Conservation (phyloP, 2,113 vertebrate genomes). For the Pseudonaja textilis region DNA sequence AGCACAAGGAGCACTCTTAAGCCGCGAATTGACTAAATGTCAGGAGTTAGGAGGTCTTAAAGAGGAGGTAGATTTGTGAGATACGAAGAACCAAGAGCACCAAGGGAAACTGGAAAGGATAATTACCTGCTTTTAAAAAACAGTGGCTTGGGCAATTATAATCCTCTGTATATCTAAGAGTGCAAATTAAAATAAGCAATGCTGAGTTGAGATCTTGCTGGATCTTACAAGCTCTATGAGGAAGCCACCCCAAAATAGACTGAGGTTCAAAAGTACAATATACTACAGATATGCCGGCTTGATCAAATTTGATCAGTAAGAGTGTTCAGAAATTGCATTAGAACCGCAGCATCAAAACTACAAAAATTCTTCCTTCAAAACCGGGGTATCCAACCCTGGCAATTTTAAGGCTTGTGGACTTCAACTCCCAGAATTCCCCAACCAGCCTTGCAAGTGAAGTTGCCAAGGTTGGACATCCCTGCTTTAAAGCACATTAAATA, state of each 20-base stretch:
- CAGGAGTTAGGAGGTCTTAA: neutral
- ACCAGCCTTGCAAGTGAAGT: too few relatives aligned
- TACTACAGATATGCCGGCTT: neutral
- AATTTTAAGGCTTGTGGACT: too few relatives aligned
- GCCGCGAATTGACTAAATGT: accelerated
- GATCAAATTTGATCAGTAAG: neutral
- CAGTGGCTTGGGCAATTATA: accelerated
- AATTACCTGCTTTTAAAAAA: slow-evolving; percentile 36
- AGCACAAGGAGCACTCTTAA: neutral
- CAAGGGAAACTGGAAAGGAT: slow-evolving; percentile 25
- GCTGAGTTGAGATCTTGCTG: neutral
- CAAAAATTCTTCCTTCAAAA: accelerated
- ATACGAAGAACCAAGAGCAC: slow-evolving; percentile 24
- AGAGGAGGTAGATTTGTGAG: neutral
- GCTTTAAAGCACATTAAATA: neutral
- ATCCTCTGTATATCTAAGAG: accelerated
- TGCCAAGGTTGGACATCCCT: too few relatives aligned
- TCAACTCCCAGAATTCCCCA: too few relatives aligned
- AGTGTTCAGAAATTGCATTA: neutral
- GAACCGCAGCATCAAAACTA: accelerated
- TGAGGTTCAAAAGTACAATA: neutral
- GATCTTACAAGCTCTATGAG: slow-evolving; percentile 45
- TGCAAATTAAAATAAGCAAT: slow-evolving; percentile 9
- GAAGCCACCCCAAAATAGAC: slow-evolving; percentile 3
- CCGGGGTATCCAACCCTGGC: too few relatives aligned